A percentile compares a stretch with the other conserved stretches of the same genome.
Conservation (phyloP, 2,888 invertebrate genomes). For the Priocnemis perturbator region DNA sequence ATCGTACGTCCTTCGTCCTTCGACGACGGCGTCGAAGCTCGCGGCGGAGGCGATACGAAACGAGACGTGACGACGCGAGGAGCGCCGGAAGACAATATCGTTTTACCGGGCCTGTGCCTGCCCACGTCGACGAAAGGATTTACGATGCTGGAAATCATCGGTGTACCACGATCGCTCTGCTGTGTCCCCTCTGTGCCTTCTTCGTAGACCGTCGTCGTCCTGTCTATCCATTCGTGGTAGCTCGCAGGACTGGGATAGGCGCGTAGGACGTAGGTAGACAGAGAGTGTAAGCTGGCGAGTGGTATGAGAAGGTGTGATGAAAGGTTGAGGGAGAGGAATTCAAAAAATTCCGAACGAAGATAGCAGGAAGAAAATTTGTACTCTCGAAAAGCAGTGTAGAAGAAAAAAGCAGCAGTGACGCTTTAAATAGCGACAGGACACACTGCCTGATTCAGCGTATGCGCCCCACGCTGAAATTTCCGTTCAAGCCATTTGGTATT, state of each 20-base stretch:
- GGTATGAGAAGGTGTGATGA: conserved; percentile 13
- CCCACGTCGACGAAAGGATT: conserved; percentile 34
- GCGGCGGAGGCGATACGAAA: neutral
- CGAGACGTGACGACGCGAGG: conserved; percentile 10
- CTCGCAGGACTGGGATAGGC: neutral
- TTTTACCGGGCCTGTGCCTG: conserved; percentile 36
- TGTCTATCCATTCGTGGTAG: no score
- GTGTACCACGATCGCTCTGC: neutral
- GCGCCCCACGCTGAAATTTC: no score
- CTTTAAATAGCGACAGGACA: no score
- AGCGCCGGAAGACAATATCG: conserved; percentile 46
- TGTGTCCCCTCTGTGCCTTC: neutral
- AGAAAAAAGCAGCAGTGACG: no score
- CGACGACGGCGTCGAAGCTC: neutral
- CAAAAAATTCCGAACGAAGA: no score
- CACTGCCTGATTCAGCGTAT: no score
- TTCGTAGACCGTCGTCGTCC: neutral
- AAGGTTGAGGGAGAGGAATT: no score
- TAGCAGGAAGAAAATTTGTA: no score
- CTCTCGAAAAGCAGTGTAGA: no score
- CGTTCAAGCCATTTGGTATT: no score
- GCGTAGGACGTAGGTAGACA: neutral
- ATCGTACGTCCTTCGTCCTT: neutral
- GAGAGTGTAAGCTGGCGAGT: neutral
- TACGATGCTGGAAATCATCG: conserved; percentile 36